These are phyloP conservation scores for Phortica okadai DNA, from an alignment of 2,888 invertebrate species.

Conservation along the genomic window DNA sequence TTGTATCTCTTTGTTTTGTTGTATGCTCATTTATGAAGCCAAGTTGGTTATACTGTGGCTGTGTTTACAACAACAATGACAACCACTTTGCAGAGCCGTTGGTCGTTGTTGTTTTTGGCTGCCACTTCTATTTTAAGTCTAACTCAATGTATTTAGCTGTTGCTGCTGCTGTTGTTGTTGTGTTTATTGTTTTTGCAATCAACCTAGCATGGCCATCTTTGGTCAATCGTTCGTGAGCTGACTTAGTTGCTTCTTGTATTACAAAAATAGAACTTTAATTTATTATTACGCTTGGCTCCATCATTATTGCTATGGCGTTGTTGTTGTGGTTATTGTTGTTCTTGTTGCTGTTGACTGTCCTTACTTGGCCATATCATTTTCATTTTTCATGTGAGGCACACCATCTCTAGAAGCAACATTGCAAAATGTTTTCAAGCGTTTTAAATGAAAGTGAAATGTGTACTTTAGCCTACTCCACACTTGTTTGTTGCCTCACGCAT, in stretches of 20 bases:
- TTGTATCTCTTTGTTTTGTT: constrained; percentile 3
- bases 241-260: constrained; percentile 35
- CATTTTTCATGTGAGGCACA: constrained; percentile 54
- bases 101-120: constrained; percentile 30
- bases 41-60: too few species aligned
- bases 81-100: constrained; percentile 10
- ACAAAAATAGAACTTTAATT: constrained; percentile 70
- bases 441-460: constrained; percentile 65
- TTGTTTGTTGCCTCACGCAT: neutral
- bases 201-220: constrained; percentile 21
- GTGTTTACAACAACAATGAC: neutral
- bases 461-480: neutral
- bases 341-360: constrained; percentile 48
- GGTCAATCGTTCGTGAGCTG: constrained; percentile 63
- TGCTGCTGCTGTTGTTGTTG: neutral
- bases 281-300: constrained; percentile 54
- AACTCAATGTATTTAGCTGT: constrained; percentile 59
- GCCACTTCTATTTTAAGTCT: constrained; percentile 66
- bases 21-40: too few species aligned
- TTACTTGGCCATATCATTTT: constrained; percentile 67
- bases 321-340: constrained; percentile 24
- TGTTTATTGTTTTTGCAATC: neutral
- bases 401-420: constrained; percentile 35
- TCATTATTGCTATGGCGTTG: neutral
- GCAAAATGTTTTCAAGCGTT: constrained; percentile 49